Evolutionary conservation across 2,888 invertebrate species (phyloP).

Genomic region (Parnassius smintheus): DNA sequence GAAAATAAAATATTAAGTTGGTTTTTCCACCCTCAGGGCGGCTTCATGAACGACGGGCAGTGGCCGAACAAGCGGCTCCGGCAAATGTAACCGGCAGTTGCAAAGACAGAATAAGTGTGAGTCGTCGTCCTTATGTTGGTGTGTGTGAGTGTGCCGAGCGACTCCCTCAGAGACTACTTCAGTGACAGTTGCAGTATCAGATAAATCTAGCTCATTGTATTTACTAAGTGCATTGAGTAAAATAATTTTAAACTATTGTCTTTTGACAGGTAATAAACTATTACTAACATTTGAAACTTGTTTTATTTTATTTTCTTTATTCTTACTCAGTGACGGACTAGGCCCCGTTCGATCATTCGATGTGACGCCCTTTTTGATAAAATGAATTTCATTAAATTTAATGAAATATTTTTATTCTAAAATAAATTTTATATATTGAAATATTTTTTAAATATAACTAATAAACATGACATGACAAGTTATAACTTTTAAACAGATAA

Average conservation of each 20-base stretch:
- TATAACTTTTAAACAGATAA: no score
- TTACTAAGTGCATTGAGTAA: constrained; percentile 77
- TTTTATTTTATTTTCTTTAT: constrained; percentile 29
- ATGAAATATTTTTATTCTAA: no score
- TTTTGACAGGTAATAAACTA: constrained; percentile 79
- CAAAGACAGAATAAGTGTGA: constrained; percentile 45
- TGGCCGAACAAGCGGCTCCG: constrained; percentile 76
- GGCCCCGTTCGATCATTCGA: no score
- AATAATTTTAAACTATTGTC: constrained; percentile 74
- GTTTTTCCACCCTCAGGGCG: constrained; percentile 52
- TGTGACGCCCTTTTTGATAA: no score
- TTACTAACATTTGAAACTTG: constrained; percentile 60
- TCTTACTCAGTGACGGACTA: not conserved
- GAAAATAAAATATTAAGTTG: no score
- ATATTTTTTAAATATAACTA: no score
- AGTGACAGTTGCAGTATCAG: constrained; percentile 57
- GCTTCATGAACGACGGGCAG: constrained; percentile 77
- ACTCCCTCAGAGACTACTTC: constrained; percentile 52
- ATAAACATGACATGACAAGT: no score
- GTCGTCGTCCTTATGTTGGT: constrained; percentile 56
- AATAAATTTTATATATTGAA: no score
- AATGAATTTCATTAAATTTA: no score
- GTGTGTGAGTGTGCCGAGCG: constrained; percentile 65
- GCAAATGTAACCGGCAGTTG: constrained; percentile 60
- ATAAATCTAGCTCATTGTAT: constrained; percentile 79